These are phyloP conservation scores for Notarius quadriscutis DNA, from an alignment of 2,113 vertebrate genomes.

Conservation along the genomic window DNA sequence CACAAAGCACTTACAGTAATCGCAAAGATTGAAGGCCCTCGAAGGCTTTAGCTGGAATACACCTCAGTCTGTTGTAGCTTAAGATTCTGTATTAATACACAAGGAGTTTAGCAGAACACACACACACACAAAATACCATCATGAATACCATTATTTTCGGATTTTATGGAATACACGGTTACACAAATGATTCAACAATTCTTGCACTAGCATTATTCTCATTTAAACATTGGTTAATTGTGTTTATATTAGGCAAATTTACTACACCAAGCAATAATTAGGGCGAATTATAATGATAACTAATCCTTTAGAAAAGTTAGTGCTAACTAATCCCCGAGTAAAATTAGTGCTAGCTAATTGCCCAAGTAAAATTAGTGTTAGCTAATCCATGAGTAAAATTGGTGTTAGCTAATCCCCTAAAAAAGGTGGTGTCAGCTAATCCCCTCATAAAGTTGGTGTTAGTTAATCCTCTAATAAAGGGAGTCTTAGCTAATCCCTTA, in stretches of 20 bases:
- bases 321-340: too few relatives aligned
- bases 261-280: not conserved
- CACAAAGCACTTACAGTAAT: slow-evolving; percentile 49
- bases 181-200: not conserved
- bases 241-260: not conserved
- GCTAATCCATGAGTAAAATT: too few relatives aligned
- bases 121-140: not conserved
- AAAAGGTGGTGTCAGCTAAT: not conserved
- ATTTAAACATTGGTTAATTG: not conserved
- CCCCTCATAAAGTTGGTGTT: not conserved
- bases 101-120: not conserved
- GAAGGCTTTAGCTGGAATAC: slow-evolving; percentile 55
- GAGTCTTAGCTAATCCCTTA: not conserved
- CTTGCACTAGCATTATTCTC: not conserved
- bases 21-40: slow-evolving; percentile 52
- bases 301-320: too few relatives aligned
- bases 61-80: slow-evolving; percentile 56
- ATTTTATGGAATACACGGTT: not conserved
- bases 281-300: too few relatives aligned
- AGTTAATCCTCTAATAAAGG: not conserved
- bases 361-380: not conserved
- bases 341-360: too few relatives aligned
- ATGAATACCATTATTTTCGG: not conserved
- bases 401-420: not conserved
- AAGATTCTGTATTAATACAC: slow-evolving; percentile 49